Evolutionary conservation across 2,888 invertebrate genomes (phyloP).

Genomic region (Cheilosia variabilis): DNA sequence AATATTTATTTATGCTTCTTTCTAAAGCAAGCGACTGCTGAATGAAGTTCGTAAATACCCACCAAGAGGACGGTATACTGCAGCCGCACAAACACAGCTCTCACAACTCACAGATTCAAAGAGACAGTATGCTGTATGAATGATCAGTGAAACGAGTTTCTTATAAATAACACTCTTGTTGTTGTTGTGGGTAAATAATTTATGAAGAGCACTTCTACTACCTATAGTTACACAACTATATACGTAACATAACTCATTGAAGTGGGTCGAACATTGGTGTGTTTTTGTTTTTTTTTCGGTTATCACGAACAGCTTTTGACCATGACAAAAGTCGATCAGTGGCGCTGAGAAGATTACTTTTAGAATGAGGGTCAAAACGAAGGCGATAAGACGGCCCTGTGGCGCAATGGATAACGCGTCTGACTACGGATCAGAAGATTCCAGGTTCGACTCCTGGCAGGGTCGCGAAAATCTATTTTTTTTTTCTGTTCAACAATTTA

Average conservation of each 20-base stretch:
- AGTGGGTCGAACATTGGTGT: conserved; percentile 44
- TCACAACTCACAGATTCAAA: not conserved
- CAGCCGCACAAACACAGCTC: not conserved
- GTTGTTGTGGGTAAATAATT: conserved; percentile 29
- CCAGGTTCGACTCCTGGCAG: conserved; percentile 74
- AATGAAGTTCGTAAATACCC: conserved; percentile 54
- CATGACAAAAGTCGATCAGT: conserved; percentile 12
- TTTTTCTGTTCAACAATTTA: not conserved
- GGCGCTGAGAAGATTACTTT: not conserved
- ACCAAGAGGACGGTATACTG: not conserved
- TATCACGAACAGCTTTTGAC: conserved; percentile 8
- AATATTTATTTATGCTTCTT: not conserved
- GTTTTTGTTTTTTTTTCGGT: not conserved
- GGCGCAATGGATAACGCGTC: conserved; percentile 71
- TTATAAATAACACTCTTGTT: not conserved
- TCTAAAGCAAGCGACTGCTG: conserved; percentile 27
- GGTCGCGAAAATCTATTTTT: conserved; percentile 19
- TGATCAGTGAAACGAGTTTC: conserved; percentile 64
- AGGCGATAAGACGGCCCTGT: conserved; percentile 37
- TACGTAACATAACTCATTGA: conserved; percentile 23
- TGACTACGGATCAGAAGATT: conserved; percentile 73
- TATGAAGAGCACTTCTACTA: conserved; percentile 32
- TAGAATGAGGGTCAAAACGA: not conserved
- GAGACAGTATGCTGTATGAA: conserved; percentile 35
- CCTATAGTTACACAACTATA: conserved; percentile 19